phyloP scores from a whole-genome alignment of 53 echinoderm and acorn worm genomes.

The Luidia sarsii region DNA sequence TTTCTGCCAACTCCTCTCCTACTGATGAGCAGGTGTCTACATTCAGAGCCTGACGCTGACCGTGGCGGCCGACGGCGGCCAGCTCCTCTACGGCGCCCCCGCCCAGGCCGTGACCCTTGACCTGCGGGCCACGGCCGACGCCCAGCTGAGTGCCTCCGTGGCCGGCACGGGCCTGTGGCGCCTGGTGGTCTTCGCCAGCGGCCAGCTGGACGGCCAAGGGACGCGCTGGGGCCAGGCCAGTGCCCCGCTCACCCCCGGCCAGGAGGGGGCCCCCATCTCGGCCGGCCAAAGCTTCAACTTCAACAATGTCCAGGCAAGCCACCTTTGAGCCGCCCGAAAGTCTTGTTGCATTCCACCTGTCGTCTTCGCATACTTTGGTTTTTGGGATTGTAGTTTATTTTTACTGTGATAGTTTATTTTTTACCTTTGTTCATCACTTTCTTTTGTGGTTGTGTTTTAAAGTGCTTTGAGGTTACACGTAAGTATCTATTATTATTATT shows the following conservation, averaged over 20 bases:
- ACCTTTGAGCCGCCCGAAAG: no score
- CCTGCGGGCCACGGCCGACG: slow-evolving; percentile 33
- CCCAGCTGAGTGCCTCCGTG: slow-evolving; percentile 60
- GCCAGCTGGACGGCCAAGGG: slow-evolving; percentile 48
- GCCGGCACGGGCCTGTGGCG: slow-evolving; percentile 62
- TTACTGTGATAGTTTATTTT: no score
- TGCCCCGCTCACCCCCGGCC: slow-evolving; percentile 31
- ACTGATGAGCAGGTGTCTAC: slow-evolving; percentile 54
- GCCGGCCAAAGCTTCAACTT: slow-evolving; percentile 41
- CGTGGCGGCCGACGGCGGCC: background rate
- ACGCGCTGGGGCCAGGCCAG: slow-evolving; percentile 29
- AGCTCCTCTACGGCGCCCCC: slow-evolving; percentile 38
- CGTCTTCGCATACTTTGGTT: no score
- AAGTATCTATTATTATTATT: no score
- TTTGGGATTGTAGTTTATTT: no score
- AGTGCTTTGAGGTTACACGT: no score
- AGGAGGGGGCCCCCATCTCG: slow-evolving; percentile 33
- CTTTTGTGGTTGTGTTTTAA: no score
- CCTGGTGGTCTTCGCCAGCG: slow-evolving; percentile 51
- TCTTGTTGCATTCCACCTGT: no score
- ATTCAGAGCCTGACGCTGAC: slow-evolving; percentile 28
- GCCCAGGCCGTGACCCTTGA: slow-evolving; percentile 46
- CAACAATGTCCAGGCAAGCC: slow-evolving; percentile 27
- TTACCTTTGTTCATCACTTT: no score
- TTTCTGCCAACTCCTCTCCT: no score